Base-by-base conservation (phyloP, 2,113 vertebrate species). In the Canis aureus region DNA sequence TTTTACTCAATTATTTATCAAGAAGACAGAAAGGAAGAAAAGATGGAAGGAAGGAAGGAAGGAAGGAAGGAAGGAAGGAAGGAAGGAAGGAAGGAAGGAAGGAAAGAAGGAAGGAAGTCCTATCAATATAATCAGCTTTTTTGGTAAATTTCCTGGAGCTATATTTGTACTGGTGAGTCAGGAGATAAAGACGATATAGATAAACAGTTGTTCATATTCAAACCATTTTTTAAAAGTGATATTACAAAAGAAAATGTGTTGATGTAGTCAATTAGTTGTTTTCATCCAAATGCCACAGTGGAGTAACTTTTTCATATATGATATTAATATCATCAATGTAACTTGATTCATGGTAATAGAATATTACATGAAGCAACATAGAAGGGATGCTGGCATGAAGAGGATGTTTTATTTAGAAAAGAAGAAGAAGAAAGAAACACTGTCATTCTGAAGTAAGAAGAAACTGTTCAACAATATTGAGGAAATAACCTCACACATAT, bases 381-480 rank as follows among this genome's bases (percentile, higher is more conserved):
- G 25, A 27, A 17, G 20, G 51, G 25, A 60, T n/a, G 8, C 5
- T 7, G 25, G 27, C 9, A 0, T 23, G 7, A 86, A 80, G 10
- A 83, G 5, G 53, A 5, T n/a, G 38, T 64, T 91, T 53, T 69
- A 67, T 86, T 89, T 2, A 11, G 85, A 87, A 51, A 62, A 78
- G 11, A 11, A 5, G 11, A 11, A 5, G 27, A 66, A 67, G 64
- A 29, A 67, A 32, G 64, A 27, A 89, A 27, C 12, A 74, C 20
- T 32, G 10, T 53, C 35, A 3, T 76, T 87, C 82, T 86, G 35
- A 94, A 92, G 43, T 53, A 73, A 93, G 95, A 15, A 89, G 67
- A 86, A 73, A 38, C 67, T 85, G 35, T 91, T 57, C 80, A 87
- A 80, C 93, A 95, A 80, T 51, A 88, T 35, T 88, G 92, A 91